phyloP scores from a whole-genome alignment of 2,888 invertebrate genomes.

The Craniophora ligustri region DNA sequence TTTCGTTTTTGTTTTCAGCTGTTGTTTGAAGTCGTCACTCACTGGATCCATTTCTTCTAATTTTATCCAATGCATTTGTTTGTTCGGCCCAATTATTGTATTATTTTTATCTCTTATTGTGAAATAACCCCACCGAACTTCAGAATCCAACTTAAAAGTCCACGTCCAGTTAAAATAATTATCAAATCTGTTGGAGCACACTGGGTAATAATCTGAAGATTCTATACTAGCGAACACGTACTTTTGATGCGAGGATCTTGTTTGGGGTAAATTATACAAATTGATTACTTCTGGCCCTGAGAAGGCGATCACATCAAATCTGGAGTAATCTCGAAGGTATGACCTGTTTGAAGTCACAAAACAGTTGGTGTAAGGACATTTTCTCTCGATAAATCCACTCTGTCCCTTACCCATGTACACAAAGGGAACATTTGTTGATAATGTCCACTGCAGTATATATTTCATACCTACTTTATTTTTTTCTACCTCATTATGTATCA shows the following conservation, averaged over 20 bases:
- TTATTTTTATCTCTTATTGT: slow-evolving; percentile 59
- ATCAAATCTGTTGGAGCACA: slow-evolving; percentile 60
- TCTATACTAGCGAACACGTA: slow-evolving; percentile 72
- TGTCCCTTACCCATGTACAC: slow-evolving; percentile 62
- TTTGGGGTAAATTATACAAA: slow-evolving; percentile 46
- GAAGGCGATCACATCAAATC: slow-evolving; percentile 74
- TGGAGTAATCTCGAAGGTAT: slow-evolving; percentile 60
- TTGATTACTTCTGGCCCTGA: slow-evolving; percentile 65
- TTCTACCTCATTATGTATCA: slow-evolving; percentile 1
- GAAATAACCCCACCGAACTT: slow-evolving; percentile 68
- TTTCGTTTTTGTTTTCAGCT: slow-evolving; percentile 58
- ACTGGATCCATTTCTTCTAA: slow-evolving; percentile 64
- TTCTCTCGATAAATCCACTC: slow-evolving; percentile 61
- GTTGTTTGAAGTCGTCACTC: slow-evolving; percentile 55
- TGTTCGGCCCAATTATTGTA: slow-evolving; percentile 62
- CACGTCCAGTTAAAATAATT: slow-evolving; percentile 76
- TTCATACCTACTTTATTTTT: slow-evolving; percentile 44
- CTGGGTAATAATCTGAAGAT: slow-evolving; percentile 67
- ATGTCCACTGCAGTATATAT: slow-evolving; percentile 71
- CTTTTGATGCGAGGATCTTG: slow-evolving; percentile 66
- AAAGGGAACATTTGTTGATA: slow-evolving; percentile 59
- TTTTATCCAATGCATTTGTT: slow-evolving; percentile 64
- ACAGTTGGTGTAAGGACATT: slow-evolving; percentile 72
- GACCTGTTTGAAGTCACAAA: slow-evolving; percentile 66
- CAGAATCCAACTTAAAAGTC: slow-evolving; percentile 72